These are phyloP conservation scores for Ephestia elutella DNA, from an alignment of 1,140 invertebrate species.

Conservation along the genomic window DNA sequence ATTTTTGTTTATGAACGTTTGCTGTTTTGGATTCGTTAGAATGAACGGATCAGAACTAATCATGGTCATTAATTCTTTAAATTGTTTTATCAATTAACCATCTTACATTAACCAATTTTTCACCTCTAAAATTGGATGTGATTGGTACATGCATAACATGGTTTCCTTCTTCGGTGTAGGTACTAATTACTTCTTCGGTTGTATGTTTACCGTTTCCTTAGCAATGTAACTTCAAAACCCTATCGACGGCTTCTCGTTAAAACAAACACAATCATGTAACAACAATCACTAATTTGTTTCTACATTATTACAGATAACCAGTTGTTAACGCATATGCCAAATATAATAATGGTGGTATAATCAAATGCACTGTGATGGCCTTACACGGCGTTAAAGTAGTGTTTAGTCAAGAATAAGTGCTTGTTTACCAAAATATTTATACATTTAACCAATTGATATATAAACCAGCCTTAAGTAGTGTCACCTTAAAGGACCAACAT, in stretches of 20 bases:
- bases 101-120: too few relatives aligned
- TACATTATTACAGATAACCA: conserved; percentile 29
- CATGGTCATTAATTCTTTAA: too few relatives aligned
- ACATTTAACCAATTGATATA: conserved; percentile 37
- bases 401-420: conserved; percentile 46
- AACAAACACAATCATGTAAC: background rate
- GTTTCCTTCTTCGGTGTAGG: too few relatives aligned
- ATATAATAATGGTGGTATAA: conserved; percentile 27
- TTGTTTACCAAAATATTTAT: conserved; percentile 56
- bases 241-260: background rate
- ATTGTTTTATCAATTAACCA: too few relatives aligned
- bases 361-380: conserved; percentile 60
- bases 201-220: too few relatives aligned
- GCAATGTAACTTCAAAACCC: too few relatives aligned
- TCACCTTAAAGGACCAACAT: conserved; percentile 66
- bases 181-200: too few relatives aligned
- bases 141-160: too few relatives aligned
- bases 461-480: conserved; percentile 48
- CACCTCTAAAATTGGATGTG: too few relatives aligned
- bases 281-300: conserved; percentile 12
- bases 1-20: background rate
- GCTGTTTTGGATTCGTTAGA: too few relatives aligned
- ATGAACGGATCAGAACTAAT: too few relatives aligned
- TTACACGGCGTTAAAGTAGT: conserved; percentile 57
- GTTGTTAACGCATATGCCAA: conserved; percentile 28